phyloP scores from a whole-genome alignment of 2,797 vertebrate genomes.

The Sebastes itinus region DNA sequence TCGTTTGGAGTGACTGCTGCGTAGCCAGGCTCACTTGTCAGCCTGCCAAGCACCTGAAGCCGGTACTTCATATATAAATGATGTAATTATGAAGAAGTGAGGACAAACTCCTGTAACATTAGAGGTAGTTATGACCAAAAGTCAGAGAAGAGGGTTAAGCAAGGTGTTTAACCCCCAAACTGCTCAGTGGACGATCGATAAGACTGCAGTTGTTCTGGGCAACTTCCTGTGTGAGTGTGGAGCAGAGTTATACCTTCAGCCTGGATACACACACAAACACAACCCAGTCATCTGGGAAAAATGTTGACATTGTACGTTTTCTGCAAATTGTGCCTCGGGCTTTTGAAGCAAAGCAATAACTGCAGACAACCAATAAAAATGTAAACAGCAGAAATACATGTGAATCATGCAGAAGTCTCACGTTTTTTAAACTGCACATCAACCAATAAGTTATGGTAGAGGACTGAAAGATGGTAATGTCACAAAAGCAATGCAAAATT shows the following conservation, averaged over 20 bases:
- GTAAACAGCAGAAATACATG: background rate
- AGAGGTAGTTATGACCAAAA: background rate
- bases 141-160: background rate
- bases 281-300: background rate
- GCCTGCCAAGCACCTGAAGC: background rate
- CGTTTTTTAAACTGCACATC: background rate
- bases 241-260: background rate
- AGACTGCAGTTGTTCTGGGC: background rate
- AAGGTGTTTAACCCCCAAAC: background rate
- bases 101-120: background rate
- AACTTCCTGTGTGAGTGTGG: background rate
- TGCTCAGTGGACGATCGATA: background rate
- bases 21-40: background rate
- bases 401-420: background rate
- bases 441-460: background rate
- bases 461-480: background rate
- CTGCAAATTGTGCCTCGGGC: too few species aligned
- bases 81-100: background rate
- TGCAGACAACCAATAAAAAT: background rate
- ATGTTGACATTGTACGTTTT: too few species aligned
- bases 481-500: too few species aligned
- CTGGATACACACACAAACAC: background rate
- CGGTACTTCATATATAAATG: background rate
- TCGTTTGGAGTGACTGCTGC: background rate
- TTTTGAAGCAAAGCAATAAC: background rate